A percentile compares a stretch with the other conserved stretches of the same genome.
These are phyloP conservation scores for Tringa solitaria DNA, from an alignment of 2,113 vertebrate species.

Conservation along the genomic window DNA sequence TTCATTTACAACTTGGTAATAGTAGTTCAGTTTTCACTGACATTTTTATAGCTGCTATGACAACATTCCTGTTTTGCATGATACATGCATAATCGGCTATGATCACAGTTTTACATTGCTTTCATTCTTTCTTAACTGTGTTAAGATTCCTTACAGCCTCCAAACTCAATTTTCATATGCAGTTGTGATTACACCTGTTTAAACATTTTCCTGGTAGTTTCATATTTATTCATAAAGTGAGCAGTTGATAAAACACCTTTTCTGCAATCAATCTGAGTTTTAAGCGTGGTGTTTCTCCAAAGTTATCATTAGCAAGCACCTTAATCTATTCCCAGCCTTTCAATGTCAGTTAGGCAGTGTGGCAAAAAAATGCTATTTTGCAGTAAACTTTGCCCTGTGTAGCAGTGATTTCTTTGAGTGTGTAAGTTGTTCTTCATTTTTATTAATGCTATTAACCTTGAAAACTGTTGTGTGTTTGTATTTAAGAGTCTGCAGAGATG, in stretches of 20 bases:
- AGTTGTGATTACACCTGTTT: conserved; percentile 33
- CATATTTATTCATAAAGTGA: conserved; percentile 11
- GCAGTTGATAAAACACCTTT: conserved; percentile 58
- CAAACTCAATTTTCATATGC: conserved; percentile 12
- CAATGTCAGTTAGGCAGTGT: conserved; percentile 30
- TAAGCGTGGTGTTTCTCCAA: conserved; percentile 44
- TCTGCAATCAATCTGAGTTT: conserved; percentile 1
- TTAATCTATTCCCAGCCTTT: conserved; percentile 55
- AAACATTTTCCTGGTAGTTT: conserved; percentile 43
- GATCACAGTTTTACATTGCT: conserved; percentile 6
- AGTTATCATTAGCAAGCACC: conserved; percentile 56
- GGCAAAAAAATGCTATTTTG: background rate
- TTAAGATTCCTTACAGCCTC: conserved; percentile 21
- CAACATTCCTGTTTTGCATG: conserved; percentile 46
- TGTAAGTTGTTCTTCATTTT: background rate
- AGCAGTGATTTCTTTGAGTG: background rate
- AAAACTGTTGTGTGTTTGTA: background rate
- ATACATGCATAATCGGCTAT: conserved; percentile 31
- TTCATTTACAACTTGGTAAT: conserved; percentile 57
- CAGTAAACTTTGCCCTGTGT: background rate
- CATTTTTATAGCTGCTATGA: conserved; percentile 61
- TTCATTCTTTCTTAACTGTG: conserved; percentile 31
- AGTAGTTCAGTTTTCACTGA: conserved; percentile 54
- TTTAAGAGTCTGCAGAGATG: background rate
- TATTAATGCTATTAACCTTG: background rate